Base-by-base conservation (phyloP, 2,888 invertebrate genomes). In the Diplolepis rosae region DNA sequence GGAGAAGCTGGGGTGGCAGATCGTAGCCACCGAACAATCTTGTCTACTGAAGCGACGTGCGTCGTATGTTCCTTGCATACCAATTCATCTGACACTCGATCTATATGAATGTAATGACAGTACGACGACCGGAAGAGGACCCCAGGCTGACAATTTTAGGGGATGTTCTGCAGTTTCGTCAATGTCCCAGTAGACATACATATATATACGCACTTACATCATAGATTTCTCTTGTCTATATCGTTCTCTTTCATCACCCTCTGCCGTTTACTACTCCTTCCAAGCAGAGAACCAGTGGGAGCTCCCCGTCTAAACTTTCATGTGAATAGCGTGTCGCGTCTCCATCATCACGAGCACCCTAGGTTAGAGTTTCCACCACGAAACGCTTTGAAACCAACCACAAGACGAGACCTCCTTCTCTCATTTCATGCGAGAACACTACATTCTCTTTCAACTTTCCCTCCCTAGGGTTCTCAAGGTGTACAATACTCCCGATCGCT, bases 301-400 rank as follows among this genome's bases (percentile, higher is more conserved):
- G 71, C 71, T 78, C 76, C 72, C 73, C 70, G 76, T 80, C 78
- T 56, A 80, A 83, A 82, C 74, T 81, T 80, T 74, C 69, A 77
- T 76, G 74, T 66, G 76, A 74, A 79, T 83, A 75, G 77, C 81
- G 79, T 81, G 79, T 77, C 76, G 77, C 78, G 77, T 79, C 78
- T 79, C 78, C 79, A 80, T 80, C 81, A 80, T 77, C 71, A 72
- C 51, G 72, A 65, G 69, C 61, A 69, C 66, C 56, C 69, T 32
- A 54, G 68, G 74, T 77, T 71, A 69, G 73, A 75, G 74, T 77
- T 79, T 77, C 71, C 69, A 65, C 66, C 70, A 66, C 74, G 75
- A 72, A 79, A 78, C 73, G 74, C 79, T 74, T 74, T 67, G 71
- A 72, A 80, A 78, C 74, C 76, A 79, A 80, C 79, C 77, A 52